Base-by-base conservation (phyloP, 2,888 invertebrate genomes). In the Pocota personata region DNA sequence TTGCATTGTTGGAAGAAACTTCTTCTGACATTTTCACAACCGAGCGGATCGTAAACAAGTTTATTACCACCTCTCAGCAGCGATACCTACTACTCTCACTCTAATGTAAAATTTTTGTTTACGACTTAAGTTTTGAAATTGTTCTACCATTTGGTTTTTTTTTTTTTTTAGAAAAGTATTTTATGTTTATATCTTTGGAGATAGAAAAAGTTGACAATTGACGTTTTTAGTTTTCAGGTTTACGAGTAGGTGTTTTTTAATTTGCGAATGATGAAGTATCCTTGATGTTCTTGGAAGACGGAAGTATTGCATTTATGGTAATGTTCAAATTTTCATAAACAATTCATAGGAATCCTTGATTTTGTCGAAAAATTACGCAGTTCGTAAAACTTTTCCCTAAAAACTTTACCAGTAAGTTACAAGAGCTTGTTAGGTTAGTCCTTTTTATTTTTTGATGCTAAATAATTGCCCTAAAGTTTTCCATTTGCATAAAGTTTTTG, bases 11-110 rank as follows among this genome's bases (percentile, higher is more conserved):
- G 37, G 43, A 40, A 32, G 27, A 27, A 73, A 75, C 46, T 62
- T 72, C 40, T 12, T 6, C 40, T 10, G 14, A n/a, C 62, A 43
- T 16, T 62, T 67, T 48, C 24, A 37, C 55, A 69, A 82, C 55
- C 24, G 8, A 57, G n/a, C 16, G 57, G 21, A 73, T 84, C 83
- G 79, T 84, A 84, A 84, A 84, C 78, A 79, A 79, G 67, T 84
- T 84, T 79, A 84, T 79, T 69, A 64, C 69, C 57, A 67, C 48
- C 62, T 37, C 35, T 46, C 62, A 43, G 52, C 67, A 46, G 35
- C n/a, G n/a, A n/a, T n/a, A n/a, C n/a, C n/a, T 37, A 43, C 37
- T 40, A 12, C 27, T 46, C 46, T 21, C 32, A 48, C 14, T 72
- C 21, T 58, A 58, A 40, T 60, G 58, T 46, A 46, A n/a, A 79